These are phyloP conservation scores for Pseudochaenichthys georgianus DNA, from an alignment of 2,797 vertebrate genomes.

Conservation along the genomic window DNA sequence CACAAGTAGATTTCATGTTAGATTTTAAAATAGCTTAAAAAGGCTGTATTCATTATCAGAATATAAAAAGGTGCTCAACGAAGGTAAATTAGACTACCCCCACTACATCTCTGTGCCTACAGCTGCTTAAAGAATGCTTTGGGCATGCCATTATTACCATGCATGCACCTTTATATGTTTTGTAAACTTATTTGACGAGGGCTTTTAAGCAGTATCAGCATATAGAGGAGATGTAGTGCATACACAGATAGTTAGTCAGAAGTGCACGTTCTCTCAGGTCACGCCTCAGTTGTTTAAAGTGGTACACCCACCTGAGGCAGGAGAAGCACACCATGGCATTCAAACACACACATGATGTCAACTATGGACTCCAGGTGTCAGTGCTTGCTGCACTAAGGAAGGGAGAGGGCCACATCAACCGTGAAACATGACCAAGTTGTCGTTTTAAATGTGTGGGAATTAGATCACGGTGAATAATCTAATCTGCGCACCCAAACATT, in stretches of 20 bases:
- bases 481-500: conserved; percentile 62
- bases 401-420: conserved; percentile 74
- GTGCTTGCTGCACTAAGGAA: conserved; percentile 73
- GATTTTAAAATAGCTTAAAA: neutral
- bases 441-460: conserved; percentile 53
- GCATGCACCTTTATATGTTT: conserved; percentile 26
- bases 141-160: conserved; percentile 32
- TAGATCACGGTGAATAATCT: conserved; percentile 53
- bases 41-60: neutral
- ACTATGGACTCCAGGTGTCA: conserved; percentile 55
- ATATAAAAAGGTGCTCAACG: neutral
- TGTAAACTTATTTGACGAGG: neutral
- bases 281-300: conserved; percentile 23
- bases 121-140: conserved; percentile 25
- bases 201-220: conserved; percentile 11
- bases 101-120: conserved; percentile 57
- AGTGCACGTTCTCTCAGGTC: conserved; percentile 71
- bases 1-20: conserved; percentile 35
- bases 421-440: conserved; percentile 53
- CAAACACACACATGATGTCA: conserved; percentile 64
- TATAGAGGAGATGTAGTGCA: conserved; percentile 6
- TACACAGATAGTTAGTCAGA: conserved; percentile 75
- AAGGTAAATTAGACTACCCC: neutral
- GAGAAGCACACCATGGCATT: conserved; percentile 65
- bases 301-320: conserved; percentile 60